phyloP scores from a whole-genome alignment of 2,797 vertebrate species.

The Sebastes cheni region DNA sequence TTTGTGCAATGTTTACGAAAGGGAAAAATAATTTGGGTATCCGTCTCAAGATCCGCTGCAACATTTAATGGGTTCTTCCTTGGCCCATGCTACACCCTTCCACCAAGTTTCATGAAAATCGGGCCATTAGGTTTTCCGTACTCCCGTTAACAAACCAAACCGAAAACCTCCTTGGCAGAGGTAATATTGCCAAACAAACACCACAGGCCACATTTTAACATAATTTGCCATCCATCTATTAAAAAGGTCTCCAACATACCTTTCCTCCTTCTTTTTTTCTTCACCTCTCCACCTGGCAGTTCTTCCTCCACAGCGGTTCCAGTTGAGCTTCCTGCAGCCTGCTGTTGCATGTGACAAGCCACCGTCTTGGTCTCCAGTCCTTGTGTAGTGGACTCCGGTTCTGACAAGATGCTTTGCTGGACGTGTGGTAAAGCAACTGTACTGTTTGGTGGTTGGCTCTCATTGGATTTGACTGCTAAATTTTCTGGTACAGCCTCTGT shows the following conservation, averaged over 20 bases:
- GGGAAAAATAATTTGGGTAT: too few relatives aligned
- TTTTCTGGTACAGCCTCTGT: background rate
- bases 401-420: background rate
- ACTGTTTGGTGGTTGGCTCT: background rate
- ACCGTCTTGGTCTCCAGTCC: background rate
- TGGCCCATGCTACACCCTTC: too few relatives aligned
- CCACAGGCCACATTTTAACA: background rate
- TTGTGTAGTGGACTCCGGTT: background rate
- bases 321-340: background rate
- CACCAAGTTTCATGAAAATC: too few relatives aligned
- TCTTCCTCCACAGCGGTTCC: background rate
- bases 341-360: background rate
- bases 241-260: slow-evolving; percentile 10
- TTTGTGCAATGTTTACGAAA: too few relatives aligned
- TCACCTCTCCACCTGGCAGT: background rate
- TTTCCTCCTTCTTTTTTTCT: background rate
- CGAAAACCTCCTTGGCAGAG: too few relatives aligned
- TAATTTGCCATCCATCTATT: background rate
- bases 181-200: background rate
- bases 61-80: too few relatives aligned
- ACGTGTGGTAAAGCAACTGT: background rate
- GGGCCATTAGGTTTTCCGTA: too few relatives aligned
- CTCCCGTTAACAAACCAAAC: too few relatives aligned
- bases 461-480: background rate
- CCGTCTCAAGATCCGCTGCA: too few relatives aligned